Evolutionary conservation across 2,113 vertebrate species (phyloP).

Genomic region (Engystomops pustulosus): DNA sequence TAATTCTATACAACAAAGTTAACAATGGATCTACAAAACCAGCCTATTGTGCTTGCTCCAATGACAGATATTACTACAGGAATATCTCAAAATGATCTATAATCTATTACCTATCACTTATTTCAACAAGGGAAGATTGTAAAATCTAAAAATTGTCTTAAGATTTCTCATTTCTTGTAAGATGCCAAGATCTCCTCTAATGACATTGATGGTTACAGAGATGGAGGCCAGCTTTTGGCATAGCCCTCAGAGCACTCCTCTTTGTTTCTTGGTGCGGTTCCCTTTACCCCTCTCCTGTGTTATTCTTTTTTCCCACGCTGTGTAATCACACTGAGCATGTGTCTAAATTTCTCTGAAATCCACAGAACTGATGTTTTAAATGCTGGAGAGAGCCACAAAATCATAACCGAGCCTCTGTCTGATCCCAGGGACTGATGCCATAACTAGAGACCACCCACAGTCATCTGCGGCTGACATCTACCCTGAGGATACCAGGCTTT

Average conservation of each 20-base stretch:
- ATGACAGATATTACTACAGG: not conserved
- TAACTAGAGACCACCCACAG: constrained; percentile 28
- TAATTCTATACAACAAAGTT: not conserved
- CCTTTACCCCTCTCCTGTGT: constrained; percentile 12
- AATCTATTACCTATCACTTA: not conserved
- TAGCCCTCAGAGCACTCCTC: not conserved
- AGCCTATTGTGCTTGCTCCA: not conserved
- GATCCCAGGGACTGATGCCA: constrained; percentile 18
- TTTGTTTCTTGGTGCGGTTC: constrained; percentile 16
- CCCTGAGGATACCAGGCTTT: constrained; percentile 12
- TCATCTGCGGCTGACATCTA: constrained; percentile 19
- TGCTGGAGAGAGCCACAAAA: constrained; percentile 22
- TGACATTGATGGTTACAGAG: not conserved
- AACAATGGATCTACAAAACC: not conserved
- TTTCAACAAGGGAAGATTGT: not conserved
- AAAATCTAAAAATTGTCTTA: not conserved
- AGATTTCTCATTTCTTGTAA: not conserved
- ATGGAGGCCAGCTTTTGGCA: not conserved
- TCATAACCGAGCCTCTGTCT: constrained; percentile 39
- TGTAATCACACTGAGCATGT: constrained; percentile 37
- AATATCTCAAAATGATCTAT: not conserved
- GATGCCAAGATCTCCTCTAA: not conserved
- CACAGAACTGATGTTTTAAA: constrained; percentile 21
- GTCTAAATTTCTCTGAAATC: constrained; percentile 15
- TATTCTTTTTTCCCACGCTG: constrained; percentile 44